Conservation (phyloP, 2,113 vertebrate genomes). For the Genyomyrus donnyi region DNA sequence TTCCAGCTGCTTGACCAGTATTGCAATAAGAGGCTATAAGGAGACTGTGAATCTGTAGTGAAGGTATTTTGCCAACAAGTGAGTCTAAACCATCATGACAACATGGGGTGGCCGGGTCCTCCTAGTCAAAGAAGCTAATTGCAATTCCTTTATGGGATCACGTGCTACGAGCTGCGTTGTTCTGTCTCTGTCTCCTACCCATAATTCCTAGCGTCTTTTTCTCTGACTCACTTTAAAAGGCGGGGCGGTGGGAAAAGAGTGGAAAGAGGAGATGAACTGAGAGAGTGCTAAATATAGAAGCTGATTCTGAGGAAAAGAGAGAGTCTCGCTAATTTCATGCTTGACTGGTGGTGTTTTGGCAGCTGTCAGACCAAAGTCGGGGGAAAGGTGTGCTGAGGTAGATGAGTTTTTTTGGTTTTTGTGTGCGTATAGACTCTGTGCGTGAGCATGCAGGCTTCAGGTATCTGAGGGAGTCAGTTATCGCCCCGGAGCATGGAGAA, state of each 20-base stretch:
- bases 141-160: background rate
- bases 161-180: background rate
- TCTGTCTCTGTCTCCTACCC: background rate
- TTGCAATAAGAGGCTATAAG: background rate
- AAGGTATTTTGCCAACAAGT: background rate
- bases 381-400: background rate
- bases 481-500: background rate
- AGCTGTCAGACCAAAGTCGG: constrained; percentile 50
- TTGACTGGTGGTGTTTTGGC: constrained; percentile 52
- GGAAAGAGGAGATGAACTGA: constrained; percentile 40
- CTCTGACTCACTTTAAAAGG: background rate
- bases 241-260: constrained; percentile 26
- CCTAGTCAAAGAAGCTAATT: background rate
- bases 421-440: background rate
- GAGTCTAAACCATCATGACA: background rate
- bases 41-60: background rate
- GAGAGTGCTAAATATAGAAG: background rate
- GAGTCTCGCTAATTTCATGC: constrained; percentile 54
- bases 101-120: no score
- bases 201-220: background rate
- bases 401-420: background rate
- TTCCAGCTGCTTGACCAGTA: background rate
- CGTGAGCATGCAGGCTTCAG: background rate
- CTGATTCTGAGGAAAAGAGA: constrained; percentile 44
- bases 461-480: background rate